Evolutionary conservation across 2,888 invertebrate genomes (phyloP), one percentile per base, ranked within the genome.

Genomic region (Acrobasis consociella): DNA sequence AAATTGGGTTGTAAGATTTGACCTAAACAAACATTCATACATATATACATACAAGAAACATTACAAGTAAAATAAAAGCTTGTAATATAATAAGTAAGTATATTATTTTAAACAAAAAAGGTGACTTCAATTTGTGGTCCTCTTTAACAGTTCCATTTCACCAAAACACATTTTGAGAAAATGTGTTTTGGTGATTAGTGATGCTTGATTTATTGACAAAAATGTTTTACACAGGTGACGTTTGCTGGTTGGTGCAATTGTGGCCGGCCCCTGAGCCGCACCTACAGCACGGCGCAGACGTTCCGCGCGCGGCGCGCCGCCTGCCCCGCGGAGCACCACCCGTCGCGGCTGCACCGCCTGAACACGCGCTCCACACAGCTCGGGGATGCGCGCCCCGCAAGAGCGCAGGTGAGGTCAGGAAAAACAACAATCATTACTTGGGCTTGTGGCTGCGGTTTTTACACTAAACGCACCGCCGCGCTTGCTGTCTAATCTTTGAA

Each of bases 351-450:
- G 60, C 84, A 82, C 60, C 75, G 89, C 0, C 80, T 87, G 1
- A 87, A 88, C n/a, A 89, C 89, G 7, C 90, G 88, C 56, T 86
- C 89, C 59, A 86, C 90, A 8, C 87, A 88, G 65, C 79, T 90
- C 17, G 87, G 81, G 66, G 91, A 89, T 70, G 86, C 86, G 70
- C 31, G 31, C 31, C 87, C 86, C 59, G 83, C 88, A 39, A 77
- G 89, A 83, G 87, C 90, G 82, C 89, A 92, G 91, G 91, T 92
- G 89, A 91, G 91, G 91, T 91, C 80, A 88, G 90, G 78, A 73
- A 70, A 69, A 71, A 67, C 74, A 52, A 66, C 72, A 67, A 67
- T 69, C 67, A 67, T 69, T 67, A 69, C 38, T 60, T 60, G 59
- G 49, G 59, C 59, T 60, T 60, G 59, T 38, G 59, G 59, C 38